phyloP scores from a whole-genome alignment of 2,113 vertebrate species.

The Neogobius melanostomus region DNA sequence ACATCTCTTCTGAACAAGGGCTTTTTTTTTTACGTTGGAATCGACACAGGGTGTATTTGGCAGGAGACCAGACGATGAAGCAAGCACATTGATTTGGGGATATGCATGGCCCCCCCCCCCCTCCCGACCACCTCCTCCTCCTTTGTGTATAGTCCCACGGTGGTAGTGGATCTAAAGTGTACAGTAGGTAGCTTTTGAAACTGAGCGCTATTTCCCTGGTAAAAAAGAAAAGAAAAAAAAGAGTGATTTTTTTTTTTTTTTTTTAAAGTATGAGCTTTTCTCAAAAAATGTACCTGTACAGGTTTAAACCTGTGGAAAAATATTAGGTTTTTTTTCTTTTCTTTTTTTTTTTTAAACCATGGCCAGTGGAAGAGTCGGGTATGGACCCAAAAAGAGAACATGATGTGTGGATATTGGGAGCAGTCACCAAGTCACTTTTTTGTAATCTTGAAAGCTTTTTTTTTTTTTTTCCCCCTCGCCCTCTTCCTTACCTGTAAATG shows the following conservation, averaged over 20 bases:
- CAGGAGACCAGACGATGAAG: constrained; percentile 36
- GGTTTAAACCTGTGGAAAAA: constrained; percentile 66
- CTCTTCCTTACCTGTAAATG: constrained; percentile 62
- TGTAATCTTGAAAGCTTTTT: constrained; percentile 48
- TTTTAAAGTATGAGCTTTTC: constrained; percentile 53
- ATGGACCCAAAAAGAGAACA: constrained; percentile 21
- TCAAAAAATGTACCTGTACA: constrained; percentile 54
- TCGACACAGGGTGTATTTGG: constrained; percentile 42
- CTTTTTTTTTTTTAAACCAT: constrained; percentile 58
- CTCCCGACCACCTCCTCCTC: background rate
- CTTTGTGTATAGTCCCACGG: constrained; percentile 45
- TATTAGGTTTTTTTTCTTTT: constrained; percentile 24
- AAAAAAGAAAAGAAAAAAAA: constrained; percentile 12
- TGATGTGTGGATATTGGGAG: constrained; percentile 63
- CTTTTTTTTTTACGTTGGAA: constrained; percentile 42
- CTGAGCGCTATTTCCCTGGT: constrained; percentile 27
- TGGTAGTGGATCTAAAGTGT: constrained; percentile 64
- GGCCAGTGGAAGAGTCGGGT: constrained; percentile 62
- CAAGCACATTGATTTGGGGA: constrained; percentile 59
- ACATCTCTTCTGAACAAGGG: constrained; percentile 55
- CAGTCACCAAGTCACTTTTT: constrained; percentile 76
- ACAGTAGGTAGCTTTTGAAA: constrained; percentile 57
- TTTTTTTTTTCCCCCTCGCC: constrained; percentile 38
- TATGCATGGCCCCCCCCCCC: constrained; percentile 40
- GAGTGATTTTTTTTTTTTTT: too few species aligned